Conservation (phyloP, 2,113 vertebrate genomes). For the Hippocampus abdominalis region DNA sequence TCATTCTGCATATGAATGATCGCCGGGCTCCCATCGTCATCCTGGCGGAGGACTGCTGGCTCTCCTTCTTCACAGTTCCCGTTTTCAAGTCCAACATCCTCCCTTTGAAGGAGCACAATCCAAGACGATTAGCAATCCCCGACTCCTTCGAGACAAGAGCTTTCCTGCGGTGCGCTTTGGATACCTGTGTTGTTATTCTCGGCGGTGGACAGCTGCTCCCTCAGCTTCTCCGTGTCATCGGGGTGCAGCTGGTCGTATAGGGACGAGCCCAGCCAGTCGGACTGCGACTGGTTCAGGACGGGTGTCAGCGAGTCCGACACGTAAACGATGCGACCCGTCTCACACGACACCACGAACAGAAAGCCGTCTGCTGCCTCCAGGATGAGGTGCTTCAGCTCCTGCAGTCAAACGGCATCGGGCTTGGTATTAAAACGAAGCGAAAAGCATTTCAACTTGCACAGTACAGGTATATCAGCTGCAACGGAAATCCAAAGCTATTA, state of each 20-base stretch:
- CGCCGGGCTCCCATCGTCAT: conserved; percentile 95
- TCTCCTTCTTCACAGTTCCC: conserved; percentile 95
- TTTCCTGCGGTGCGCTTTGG: not conserved
- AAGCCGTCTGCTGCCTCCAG: conserved; percentile 95
- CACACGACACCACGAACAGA: conserved; percentile 95
- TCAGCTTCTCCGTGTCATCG: conserved; percentile 90
- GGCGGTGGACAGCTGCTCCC: conserved; percentile 91
- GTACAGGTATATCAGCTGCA: not conserved
- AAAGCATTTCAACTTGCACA: not conserved
- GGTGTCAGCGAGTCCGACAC: conserved; percentile 93
- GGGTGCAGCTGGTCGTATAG: conserved; percentile 95
- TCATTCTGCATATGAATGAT: conserved; percentile 98
- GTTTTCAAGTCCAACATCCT: conserved; percentile 95
- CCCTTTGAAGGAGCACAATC: conserved; percentile 64
- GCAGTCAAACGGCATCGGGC: conserved; percentile 4
- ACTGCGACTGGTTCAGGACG: conserved; percentile 89
- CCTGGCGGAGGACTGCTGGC: conserved; percentile 89
- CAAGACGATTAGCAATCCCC: not conserved
- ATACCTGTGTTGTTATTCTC: conserved; percentile 87
- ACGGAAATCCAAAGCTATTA: no score
- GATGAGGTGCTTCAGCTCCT: conserved; percentile 97
- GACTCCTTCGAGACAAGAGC: not conserved
- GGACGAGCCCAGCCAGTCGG: conserved; percentile 91
- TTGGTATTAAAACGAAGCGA: not conserved
- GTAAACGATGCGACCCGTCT: conserved; percentile 88